Percentiles rank a stretch among this genome's conserved stretches.
These are phyloP conservation scores for Drosophila austrosaltans DNA, from an alignment of 2,888 invertebrate species.

Conservation along the genomic window DNA sequence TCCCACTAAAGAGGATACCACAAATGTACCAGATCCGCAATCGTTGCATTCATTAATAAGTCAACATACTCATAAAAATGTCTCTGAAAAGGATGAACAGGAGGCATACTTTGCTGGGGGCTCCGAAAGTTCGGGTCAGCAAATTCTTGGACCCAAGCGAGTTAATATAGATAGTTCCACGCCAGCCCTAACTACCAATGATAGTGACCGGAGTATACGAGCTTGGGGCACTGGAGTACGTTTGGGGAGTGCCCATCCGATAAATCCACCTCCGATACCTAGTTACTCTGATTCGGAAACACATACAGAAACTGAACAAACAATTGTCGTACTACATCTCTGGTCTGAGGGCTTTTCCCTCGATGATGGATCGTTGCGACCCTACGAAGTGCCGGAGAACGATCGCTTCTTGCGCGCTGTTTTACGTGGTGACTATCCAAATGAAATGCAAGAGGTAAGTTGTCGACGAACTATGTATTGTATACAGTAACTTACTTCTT, in stretches of 20 bases:
- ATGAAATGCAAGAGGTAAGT: constrained; percentile 48
- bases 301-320: constrained; percentile 39
- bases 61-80: constrained; percentile 8
- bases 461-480: too few relatives aligned
- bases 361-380: constrained; percentile 55
- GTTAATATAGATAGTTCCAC: constrained; percentile 56
- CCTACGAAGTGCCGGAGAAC: constrained; percentile 60
- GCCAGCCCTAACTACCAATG: constrained; percentile 61
- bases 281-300: constrained; percentile 51
- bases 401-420: constrained; percentile 55
- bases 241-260: constrained; percentile 65
- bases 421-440: constrained; percentile 61
- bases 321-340: constrained; percentile 54
- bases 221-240: constrained; percentile 62
- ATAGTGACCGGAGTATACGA: constrained; percentile 62
- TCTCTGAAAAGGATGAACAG: constrained; percentile 1
- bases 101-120: constrained; percentile 30
- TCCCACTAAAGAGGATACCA: constrained; percentile 2
- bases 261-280: constrained; percentile 51
- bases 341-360: constrained; percentile 68
- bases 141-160: constrained; percentile 24
- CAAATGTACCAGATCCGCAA: not conserved
- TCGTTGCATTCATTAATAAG: constrained; percentile 31
- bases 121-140: constrained; percentile 40
- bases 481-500: too few relatives aligned